Conservation (phyloP, 2,888 invertebrate species). For the Eupeodes latifasciatus region DNA sequence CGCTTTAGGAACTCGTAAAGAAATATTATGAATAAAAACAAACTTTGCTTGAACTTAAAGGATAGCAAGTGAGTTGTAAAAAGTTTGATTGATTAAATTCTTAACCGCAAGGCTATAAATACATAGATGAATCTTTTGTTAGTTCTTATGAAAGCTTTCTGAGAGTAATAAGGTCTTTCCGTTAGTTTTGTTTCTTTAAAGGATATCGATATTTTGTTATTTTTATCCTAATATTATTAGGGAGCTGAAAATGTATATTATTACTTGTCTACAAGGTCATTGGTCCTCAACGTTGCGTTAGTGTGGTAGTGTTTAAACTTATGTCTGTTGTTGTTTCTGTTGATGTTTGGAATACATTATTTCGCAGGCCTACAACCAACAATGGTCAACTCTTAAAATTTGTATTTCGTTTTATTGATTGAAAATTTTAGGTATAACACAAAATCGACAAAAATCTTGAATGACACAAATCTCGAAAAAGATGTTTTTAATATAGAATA, state of each 20-base stretch:
- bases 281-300: neutral
- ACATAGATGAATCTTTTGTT: constrained; percentile 4
- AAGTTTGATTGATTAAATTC: constrained; percentile 59
- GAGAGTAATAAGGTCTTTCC: constrained; percentile 2
- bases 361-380: no score
- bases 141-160: neutral
- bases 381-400: no score
- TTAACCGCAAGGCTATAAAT: constrained; percentile 8
- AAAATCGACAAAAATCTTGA: no score
- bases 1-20: neutral
- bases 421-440: no score
- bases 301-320: no score
- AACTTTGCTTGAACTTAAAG: constrained; percentile 23
- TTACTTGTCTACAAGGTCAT: neutral
- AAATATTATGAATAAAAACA: constrained; percentile 37
- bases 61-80: constrained; percentile 22
- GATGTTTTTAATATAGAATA: no score
- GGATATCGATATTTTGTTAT: neutral
- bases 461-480: no score
- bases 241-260: neutral
- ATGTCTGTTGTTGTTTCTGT: no score
- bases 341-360: no score
- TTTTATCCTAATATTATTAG: neutral
- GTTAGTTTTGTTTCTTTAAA: neutral
- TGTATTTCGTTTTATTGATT: no score